Base-by-base conservation (phyloP, 2,888 invertebrate genomes). In the Mycalesis mineus region DNA sequence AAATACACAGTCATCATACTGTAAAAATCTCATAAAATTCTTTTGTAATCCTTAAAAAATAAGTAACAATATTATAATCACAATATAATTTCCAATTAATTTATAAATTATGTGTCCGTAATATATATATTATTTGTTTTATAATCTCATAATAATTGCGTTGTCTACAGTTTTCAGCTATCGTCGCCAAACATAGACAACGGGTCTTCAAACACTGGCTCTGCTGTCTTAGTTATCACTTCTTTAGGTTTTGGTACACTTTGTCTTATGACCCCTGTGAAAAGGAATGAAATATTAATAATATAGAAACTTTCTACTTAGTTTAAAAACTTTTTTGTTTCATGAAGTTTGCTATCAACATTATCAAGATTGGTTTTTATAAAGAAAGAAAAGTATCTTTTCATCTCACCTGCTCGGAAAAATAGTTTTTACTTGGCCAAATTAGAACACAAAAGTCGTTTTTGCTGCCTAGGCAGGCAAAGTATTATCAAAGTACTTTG, bases 191-290 rank as follows among this genome's bases (percentile, higher is more conserved):
- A 68, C 65, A 84, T 61, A 0, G 85, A 82, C 0, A 86, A 58
- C 0, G 86, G 86, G 42, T 86, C 86, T 33, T 77, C 73, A 36
- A 80, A 80, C 0, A 80, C 82, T 0, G 75, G 68, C 58, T 81
- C 74, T 0, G 78, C 59, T 0, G 71, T 17, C 57, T 69, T 78
- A 0, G 68, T 53, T 9, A 64, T 37, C 1, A 70, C 71, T 60
- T 72, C 60, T 7, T 71, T 62, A 0, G 70, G 28, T 65, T 45
- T 8, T 41, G 39, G 11, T 56, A 39, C 14, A 45, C 31, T 53
- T 52, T 50, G 7, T 13, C 33, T 40, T 29, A 44, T 9, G 42
- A 42, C 37, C 17, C 36, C 15, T 54, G n/a, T 31, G 39, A 14
- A 57, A n/a, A 36, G 31, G 17, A 41, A 42, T n/a, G n/a, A n/a